A percentile compares a stretch with the other conserved stretches of the same genome.
Evolutionary conservation across 1,140 invertebrate species (phyloP).

Genomic region (Tribolium castaneum): DNA sequence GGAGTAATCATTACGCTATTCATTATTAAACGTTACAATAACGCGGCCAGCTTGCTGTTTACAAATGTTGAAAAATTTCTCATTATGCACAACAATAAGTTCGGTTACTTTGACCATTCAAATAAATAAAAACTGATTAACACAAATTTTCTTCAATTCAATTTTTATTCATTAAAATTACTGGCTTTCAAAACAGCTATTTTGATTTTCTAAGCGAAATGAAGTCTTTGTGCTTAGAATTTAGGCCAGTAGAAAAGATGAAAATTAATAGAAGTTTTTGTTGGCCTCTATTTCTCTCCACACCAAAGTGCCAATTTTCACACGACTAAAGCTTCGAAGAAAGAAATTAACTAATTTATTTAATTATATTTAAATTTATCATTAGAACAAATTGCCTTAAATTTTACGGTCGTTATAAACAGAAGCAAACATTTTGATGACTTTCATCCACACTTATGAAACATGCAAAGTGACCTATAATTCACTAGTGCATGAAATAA

Average conservation of each 20-base stretch:
- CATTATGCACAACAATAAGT: background rate
- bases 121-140: constrained; percentile 31
- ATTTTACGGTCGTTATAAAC: too few species aligned
- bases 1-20: constrained; percentile 20
- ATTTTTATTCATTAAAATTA: constrained; percentile 11
- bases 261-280: background rate
- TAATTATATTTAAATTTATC: too few species aligned
- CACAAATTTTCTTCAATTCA: background rate
- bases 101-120: constrained; percentile 19
- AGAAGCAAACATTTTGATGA: too few species aligned
- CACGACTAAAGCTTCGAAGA: too few species aligned
- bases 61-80: constrained; percentile 1
- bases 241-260: background rate
- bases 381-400: too few species aligned
- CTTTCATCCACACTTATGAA: too few species aligned
- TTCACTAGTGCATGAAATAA: too few species aligned
- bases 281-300: background rate
- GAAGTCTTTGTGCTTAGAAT: background rate
- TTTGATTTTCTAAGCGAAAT: background rate
- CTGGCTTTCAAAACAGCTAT: background rate
- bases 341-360: too few species aligned
- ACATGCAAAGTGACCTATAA: too few species aligned
- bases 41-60: background rate
- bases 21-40: constrained; percentile 29
- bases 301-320: too few species aligned